Evolutionary conservation across 2,797 vertebrate species (phyloP).

Genomic region (Hippocampus kuda): DNA sequence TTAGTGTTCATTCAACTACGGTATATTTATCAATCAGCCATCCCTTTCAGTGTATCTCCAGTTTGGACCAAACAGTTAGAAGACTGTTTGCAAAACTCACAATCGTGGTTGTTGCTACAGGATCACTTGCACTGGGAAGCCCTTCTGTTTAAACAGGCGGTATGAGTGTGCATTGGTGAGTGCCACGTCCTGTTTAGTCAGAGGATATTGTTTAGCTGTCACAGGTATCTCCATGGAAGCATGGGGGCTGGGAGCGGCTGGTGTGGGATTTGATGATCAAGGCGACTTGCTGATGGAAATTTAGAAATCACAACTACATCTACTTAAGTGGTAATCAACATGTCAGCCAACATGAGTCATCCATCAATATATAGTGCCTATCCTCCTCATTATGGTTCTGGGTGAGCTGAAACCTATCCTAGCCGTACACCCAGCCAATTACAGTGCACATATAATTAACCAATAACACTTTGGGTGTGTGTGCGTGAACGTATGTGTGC

Average conservation of each 20-base stretch:
- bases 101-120: conserved; percentile 1
- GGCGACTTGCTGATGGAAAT: background rate
- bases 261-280: conserved; percentile 7
- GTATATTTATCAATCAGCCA: background rate
- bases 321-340: background rate
- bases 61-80: background rate
- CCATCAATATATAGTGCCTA: background rate
- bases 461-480: too few relatives aligned
- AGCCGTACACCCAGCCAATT: background rate
- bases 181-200: conserved; percentile 20
- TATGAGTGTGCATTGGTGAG: conserved; percentile 6
- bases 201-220: conserved; percentile 39
- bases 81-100: conserved; percentile 11
- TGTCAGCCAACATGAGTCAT: background rate
- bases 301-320: background rate
- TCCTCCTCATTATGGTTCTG: background rate
- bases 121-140: conserved; percentile 4
- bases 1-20: background rate
- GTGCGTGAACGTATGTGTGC: too few relatives aligned
- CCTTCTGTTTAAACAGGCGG: conserved; percentile 24
- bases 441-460: too few relatives aligned
- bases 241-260: conserved; percentile 3
- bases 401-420: background rate
- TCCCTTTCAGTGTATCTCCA: conserved; percentile 2
- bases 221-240: conserved; percentile 26